Conservation (phyloP, 2,888 invertebrate species). For the Pyrgus malvae region DNA sequence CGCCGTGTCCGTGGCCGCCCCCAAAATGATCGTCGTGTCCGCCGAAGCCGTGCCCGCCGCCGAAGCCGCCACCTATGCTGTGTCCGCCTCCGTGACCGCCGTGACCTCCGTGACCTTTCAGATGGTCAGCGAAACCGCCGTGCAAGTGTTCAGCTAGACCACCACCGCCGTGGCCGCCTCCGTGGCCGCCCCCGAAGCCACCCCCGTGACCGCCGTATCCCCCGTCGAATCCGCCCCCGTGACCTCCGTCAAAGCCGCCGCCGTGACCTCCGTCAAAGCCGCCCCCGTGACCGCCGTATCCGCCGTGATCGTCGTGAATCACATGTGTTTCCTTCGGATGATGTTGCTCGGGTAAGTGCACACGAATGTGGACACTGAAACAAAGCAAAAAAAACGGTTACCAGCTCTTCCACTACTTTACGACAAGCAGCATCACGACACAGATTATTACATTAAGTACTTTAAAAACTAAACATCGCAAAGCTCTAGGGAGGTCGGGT, state of each 20-base stretch:
- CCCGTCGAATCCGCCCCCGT: conserved; percentile 45
- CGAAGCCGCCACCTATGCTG: conserved; percentile 40
- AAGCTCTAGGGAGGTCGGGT: conserved; percentile 52
- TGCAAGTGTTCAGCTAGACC: conserved; percentile 52
- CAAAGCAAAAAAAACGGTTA: conserved; percentile 33
- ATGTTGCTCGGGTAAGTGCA: conserved; percentile 78
- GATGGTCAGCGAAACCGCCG: conserved; percentile 57
- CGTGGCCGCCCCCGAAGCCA: conserved; percentile 43
- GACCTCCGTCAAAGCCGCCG: conserved; percentile 46
- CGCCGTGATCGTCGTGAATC: conserved; percentile 58
- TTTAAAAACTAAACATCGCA: conserved; percentile 50
- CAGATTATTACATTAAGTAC: conserved; percentile 25
- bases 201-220: too few species aligned
- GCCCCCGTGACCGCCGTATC: conserved; percentile 46
- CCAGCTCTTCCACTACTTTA: neutral
- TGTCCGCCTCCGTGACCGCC: conserved; percentile 37
- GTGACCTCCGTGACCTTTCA: conserved; percentile 46
- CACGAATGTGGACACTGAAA: conserved; percentile 81
- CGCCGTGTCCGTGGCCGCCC: conserved; percentile 31
- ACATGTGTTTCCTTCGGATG: conserved; percentile 74
- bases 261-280: conserved; percentile 46
- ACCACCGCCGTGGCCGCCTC: conserved; percentile 45
- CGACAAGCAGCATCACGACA: conserved; percentile 5
- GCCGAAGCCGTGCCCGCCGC: conserved; percentile 40
- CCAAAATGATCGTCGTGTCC: conserved; percentile 25